A percentile compares a stretch with the other conserved stretches of the same genome.
These are phyloP conservation scores for Calliopum simillimum DNA, from an alignment of 2,888 invertebrate genomes.

Conservation along the genomic window DNA sequence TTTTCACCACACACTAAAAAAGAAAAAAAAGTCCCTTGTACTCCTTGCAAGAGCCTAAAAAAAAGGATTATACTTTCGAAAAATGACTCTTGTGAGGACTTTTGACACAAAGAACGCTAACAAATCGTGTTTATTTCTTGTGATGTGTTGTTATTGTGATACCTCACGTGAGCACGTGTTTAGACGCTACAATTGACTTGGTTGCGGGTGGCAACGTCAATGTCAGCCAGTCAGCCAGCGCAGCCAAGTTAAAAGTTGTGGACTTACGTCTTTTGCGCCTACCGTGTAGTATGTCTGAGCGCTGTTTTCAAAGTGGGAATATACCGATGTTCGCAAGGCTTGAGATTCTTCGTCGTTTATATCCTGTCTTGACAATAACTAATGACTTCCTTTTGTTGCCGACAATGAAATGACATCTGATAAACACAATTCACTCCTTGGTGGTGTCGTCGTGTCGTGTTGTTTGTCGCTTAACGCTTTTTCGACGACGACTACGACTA, in stretches of 20 bases:
- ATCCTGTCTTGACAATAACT: slow-evolving; percentile 31
- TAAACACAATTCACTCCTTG: background rate
- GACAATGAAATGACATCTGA: slow-evolving; percentile 14
- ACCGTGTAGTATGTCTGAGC: slow-evolving; percentile 9
- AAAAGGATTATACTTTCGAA: background rate
- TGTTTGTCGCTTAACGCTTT: too few relatives aligned
- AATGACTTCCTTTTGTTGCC: slow-evolving; percentile 31
- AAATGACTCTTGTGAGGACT: too few relatives aligned
- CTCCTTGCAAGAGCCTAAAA: too few relatives aligned
- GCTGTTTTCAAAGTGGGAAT: background rate
- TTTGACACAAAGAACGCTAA: background rate
- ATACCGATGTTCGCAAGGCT: background rate
- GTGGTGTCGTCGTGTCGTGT: too few relatives aligned
- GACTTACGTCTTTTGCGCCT: background rate
- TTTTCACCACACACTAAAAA: background rate
- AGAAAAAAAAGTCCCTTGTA: too few relatives aligned
- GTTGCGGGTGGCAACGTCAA: slow-evolving; percentile 9
- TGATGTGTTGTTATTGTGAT: too few relatives aligned
- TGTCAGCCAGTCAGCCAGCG: background rate
- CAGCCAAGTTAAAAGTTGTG: background rate
- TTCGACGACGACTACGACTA: too few relatives aligned
- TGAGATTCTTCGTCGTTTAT: background rate
- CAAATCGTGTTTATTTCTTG: background rate
- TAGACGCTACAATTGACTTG: background rate
- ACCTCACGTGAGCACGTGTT: slow-evolving; percentile 22